Percentiles rank a stretch among this genome's conserved stretches.
These are phyloP conservation scores for Neoscelio sp. DNA, from an alignment of 2,888 invertebrate species.

Conservation along the genomic window DNA sequence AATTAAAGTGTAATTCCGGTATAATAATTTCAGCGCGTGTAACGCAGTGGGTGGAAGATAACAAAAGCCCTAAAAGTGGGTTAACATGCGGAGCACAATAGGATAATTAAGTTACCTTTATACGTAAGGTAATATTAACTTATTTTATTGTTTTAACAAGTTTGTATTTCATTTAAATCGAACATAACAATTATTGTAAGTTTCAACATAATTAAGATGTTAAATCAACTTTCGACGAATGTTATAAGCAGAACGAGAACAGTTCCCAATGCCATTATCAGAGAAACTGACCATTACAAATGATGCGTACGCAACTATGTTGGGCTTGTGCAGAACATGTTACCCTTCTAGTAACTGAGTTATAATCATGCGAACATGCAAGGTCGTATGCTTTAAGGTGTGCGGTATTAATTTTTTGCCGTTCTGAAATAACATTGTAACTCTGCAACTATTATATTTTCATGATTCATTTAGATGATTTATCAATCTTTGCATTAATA, in stretches of 20 bases:
- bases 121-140: conserved; percentile 8
- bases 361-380: conserved; percentile 64
- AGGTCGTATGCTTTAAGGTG: conserved; percentile 62
- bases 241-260: conserved; percentile 23
- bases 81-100: conserved; percentile 16
- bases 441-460: conserved; percentile 47
- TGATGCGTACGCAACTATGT: conserved; percentile 60
- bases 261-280: conserved; percentile 51
- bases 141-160: conserved; percentile 31
- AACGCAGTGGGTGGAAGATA: conserved; percentile 6
- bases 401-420: conserved; percentile 46
- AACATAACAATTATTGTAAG: no score
- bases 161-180: conserved; percentile 11
- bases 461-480: conserved; percentile 35
- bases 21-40: background rate
- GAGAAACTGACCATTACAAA: conserved; percentile 60
- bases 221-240: conserved; percentile 31
- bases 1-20: background rate
- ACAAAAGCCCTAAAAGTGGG: conserved; percentile 23
- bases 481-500: no score
- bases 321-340: conserved; percentile 58
- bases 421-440: conserved; percentile 42
- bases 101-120: conserved; percentile 19
- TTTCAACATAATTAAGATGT: conserved; percentile 33
- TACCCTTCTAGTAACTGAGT: conserved; percentile 65